Base-by-base conservation (phyloP, 1,140 invertebrate species). In the Nymphalis io region DNA sequence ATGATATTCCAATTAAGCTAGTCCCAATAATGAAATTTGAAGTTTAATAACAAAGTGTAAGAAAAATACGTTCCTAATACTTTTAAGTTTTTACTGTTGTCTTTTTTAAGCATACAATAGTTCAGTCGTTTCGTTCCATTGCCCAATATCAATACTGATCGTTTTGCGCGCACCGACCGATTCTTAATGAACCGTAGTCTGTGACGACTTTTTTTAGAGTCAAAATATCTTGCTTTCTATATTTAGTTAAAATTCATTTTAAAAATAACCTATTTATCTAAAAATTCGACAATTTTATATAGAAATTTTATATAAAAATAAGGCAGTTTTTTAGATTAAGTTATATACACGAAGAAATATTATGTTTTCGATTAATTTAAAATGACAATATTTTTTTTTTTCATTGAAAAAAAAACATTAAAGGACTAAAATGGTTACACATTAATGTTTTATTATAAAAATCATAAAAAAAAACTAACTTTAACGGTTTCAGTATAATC, bases 101-200 rank as follows among this genome's bases (percentile, higher is more conserved):
- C 18, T 63, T 63, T 63, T 46, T 39, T 60, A 68, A 16, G 15
- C 11, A 53, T 16, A 68, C 59, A 68, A 68, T 61, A 38, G 44
- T 48, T 61, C 46, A 55, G 46, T 48, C 59, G 66, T 71, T 60
- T 74, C 64, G 70, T 64, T 72, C 20, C 60, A 63, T 68, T 72
- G 65, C 60, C 40, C 65, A 51, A 55, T 67, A 51, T 63, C 64
- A 72, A 72, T 72, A 72, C 39, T 42, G 39, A 23, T 63, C 60
- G 55, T 68, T 55, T 58, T 62, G 60, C 60, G 63, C 48, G 18
- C 51, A 57, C 40, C 70, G 51, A 38, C 66, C 60, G 61, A 57
- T 68, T 64, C 48, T 63, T 51, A 68, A 70, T 74, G 59, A 60
- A 55, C 60, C 64, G 65, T 74, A 65, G 55, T 71, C 73, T 51